A percentile compares a stretch with the other conserved stretches of the same genome.
phyloP scores from a whole-genome alignment of 2,888 invertebrate genomes.

The Cheilosia vulpina region DNA sequence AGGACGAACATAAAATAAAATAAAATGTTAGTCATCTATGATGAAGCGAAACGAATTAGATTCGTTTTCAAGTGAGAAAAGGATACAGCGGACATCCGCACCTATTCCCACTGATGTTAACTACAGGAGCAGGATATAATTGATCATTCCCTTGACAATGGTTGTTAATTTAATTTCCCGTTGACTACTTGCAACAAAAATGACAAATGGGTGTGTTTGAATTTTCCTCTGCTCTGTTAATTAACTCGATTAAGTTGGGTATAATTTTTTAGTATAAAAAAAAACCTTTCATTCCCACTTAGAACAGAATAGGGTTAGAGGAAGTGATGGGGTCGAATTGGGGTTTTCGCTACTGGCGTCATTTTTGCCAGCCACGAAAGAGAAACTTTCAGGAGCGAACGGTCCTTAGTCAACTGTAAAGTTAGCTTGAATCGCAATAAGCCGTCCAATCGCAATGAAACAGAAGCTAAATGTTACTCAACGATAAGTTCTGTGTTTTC shows the following conservation, averaged over 20 bases:
- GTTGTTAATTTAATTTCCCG: conserved; percentile 50
- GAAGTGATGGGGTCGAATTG: no score
- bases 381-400: no score
- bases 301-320: no score
- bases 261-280: not conserved
- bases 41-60: conserved; percentile 29
- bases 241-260: not conserved
- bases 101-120: conserved; percentile 45
- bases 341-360: no score
- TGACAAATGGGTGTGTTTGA: conserved; percentile 1
- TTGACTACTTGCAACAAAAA: conserved; percentile 13
- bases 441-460: no score
- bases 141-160: conserved; percentile 56
- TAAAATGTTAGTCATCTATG: conserved; percentile 12
- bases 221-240: not conserved
- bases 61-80: conserved; percentile 15
- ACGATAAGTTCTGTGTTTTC: not conserved
- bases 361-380: no score
- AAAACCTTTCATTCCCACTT: no score
- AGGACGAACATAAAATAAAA: conserved; percentile 18
- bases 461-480: no score
- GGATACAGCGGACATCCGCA: conserved; percentile 32
- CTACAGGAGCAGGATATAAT: conserved; percentile 24
- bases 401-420: no score
- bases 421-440: no score